Evolutionary conservation across 2,113 vertebrate species (phyloP).

Genomic region (Neoarius graeffei): DNA sequence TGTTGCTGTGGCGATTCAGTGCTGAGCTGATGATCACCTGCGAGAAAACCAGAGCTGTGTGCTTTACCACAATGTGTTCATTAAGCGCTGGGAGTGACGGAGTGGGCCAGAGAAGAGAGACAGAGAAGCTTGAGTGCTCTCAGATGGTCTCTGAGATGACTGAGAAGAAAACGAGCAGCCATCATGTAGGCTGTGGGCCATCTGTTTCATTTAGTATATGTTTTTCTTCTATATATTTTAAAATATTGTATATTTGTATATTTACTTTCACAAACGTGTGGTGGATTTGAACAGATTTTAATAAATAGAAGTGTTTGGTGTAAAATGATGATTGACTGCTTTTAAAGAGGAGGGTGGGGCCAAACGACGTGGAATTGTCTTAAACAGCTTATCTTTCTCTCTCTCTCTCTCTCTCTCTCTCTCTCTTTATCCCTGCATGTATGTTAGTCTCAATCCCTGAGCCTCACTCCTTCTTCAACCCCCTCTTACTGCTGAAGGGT

Average conservation of each 20-base stretch:
- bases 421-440: constrained; percentile 41
- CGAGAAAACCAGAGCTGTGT: constrained; percentile 26
- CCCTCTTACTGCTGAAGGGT: constrained; percentile 43
- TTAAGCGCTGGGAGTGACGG: constrained; percentile 12
- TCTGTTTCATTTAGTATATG: neutral
- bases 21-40: constrained; percentile 43
- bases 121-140: constrained; percentile 3
- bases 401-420: too few species aligned
- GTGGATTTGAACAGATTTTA: neutral
- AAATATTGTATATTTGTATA: neutral
- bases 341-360: constrained; percentile 24
- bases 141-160: neutral
- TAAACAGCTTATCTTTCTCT: constrained; percentile 41
- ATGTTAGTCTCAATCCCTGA: constrained; percentile 30
- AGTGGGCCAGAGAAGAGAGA: neutral
- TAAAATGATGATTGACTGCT: constrained; percentile 45
- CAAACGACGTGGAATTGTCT: constrained; percentile 27
- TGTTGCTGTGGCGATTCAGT: constrained; percentile 31
- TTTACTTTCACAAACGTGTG: neutral
- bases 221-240: neutral
- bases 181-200: neutral
- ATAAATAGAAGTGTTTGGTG: neutral
- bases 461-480: neutral
- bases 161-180: neutral
- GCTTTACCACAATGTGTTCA: constrained; percentile 42